Percentiles rank a stretch among this genome's conserved stretches.
phyloP scores from a whole-genome alignment of 92 coral and sea anemone genomes.

The Palythoa grandis region DNA sequence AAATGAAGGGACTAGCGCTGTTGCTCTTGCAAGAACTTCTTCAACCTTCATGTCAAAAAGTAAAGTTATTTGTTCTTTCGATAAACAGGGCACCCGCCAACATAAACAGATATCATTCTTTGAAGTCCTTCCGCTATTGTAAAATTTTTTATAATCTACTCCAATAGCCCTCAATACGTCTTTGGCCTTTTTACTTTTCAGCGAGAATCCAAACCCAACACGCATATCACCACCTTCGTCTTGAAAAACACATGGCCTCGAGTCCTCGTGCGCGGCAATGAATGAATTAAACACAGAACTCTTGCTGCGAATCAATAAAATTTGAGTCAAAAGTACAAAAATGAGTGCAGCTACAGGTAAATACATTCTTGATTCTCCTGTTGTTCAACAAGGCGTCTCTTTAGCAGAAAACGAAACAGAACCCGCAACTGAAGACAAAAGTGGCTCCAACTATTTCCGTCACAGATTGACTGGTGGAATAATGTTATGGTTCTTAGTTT shows the following conservation, averaged over 20 bases:
- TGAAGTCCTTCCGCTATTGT: background rate
- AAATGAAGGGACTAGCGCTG: constrained; percentile 29
- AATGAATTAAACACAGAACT: constrained; percentile 12
- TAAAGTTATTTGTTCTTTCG: constrained; percentile 23
- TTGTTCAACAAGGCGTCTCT: background rate
- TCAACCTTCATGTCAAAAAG: constrained; percentile 37
- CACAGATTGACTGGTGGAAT: constrained; percentile 17
- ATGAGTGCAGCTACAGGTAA: background rate
- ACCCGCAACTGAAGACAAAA: background rate
- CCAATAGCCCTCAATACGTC: constrained; percentile 17
- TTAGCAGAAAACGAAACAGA: background rate
- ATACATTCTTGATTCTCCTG: background rate
- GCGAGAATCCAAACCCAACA: constrained; percentile 4
- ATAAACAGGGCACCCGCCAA: constrained; percentile 36
- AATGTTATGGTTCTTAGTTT: background rate
- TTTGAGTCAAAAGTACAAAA: background rate
- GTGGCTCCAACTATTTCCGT: constrained; percentile 16
- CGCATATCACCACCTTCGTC: constrained; percentile 8
- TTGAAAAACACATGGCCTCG: constrained; percentile 36
- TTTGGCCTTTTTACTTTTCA: constrained; percentile 22
- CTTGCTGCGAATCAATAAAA: constrained; percentile 10
- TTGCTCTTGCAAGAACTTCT: background rate
- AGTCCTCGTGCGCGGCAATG: constrained; percentile 38
- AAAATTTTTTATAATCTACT: constrained; percentile 7
- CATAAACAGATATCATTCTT: constrained; percentile 21